Conservation (phyloP, 1,140 invertebrate species). For the Bombus ignitus region DNA sequence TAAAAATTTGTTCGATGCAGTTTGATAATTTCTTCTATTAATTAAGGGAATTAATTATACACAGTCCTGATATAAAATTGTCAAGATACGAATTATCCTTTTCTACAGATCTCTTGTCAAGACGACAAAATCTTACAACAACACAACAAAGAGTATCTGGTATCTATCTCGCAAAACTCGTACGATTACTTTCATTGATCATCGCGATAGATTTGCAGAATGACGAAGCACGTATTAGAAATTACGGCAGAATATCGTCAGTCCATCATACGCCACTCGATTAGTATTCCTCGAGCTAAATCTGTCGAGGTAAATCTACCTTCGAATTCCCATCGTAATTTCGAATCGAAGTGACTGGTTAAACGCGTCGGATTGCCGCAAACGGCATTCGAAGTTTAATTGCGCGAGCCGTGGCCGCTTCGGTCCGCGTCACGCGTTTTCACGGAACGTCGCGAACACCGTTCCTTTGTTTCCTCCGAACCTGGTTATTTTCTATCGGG, state of each 20-base stretch:
- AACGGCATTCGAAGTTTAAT: slow-evolving; percentile 11
- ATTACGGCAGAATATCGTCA: background rate
- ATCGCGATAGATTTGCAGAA: background rate
- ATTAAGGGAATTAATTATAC: too few species aligned
- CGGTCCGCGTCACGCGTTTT: background rate
- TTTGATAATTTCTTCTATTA: too few species aligned
- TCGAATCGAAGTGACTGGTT: background rate
- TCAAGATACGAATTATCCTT: too few species aligned
- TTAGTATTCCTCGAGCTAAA: background rate
- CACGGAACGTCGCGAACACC: background rate
- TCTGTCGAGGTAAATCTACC: background rate
- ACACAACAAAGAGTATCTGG: too few species aligned
- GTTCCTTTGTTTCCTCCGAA: background rate
- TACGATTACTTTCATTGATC: background rate
- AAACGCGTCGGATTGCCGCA: background rate
- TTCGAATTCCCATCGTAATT: slow-evolving; percentile 1
- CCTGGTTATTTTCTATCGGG: background rate
- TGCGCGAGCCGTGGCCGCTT: background rate
- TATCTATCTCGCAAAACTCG: background rate
- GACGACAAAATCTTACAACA: background rate
- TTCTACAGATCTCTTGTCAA: too few species aligned
- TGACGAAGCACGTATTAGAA: background rate
- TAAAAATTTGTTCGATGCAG: too few species aligned
- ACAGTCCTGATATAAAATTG: too few species aligned
- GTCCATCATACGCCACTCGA: background rate